Evolutionary conservation across 2,113 vertebrate genomes (phyloP), one percentile per base, ranked within the genome.

Genomic region (Stigmatopora nigra): DNA sequence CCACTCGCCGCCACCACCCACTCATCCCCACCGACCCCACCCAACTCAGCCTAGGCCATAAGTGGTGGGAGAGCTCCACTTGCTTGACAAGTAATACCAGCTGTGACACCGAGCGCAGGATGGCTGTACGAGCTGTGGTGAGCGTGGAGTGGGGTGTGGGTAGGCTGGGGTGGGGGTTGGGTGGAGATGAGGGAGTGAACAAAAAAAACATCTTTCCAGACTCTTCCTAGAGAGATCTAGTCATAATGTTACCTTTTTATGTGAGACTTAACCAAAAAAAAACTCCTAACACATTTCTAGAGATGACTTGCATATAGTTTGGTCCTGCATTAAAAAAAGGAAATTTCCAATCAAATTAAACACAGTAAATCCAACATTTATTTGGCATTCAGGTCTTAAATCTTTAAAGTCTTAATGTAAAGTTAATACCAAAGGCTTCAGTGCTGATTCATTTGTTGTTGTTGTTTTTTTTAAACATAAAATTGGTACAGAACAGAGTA

Each of bases 81-180:
- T 63, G 76, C 82, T 69, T 64, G 85, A 89, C 85, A 77, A 83
- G 86, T 83, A 84, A 75, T 77, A 84, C 86, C 85, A 86, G 88
- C 88, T 91, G 88, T 84, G 86, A 86, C 86, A 83, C 71, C 65
- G 82, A 76, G 82, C 41, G 46, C 75, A 70, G 74, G 31, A 66
- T 71, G 77, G 36, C 70, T 73, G 77, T 71, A 79, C 79, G 51
- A 20, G 20, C 51, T 53, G 51, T 4, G 51, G 51, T 53, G 20
- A 53, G 51, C 73, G 71, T 75, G 19, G 55, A 67, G 68, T 7
- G 58, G 73, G 64, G 51, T 16, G 64, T 16, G 64, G 44, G 57
- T 13, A 63, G 14, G 55, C 22, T 64, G 35, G 64, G 53, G 5
- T 58, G 58, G 9, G 56, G 57, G 81, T 80, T 69, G 78, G 81